These are phyloP conservation scores for Henicopernis longicauda DNA, from an alignment of 2,113 vertebrate species.

Conservation along the genomic window DNA sequence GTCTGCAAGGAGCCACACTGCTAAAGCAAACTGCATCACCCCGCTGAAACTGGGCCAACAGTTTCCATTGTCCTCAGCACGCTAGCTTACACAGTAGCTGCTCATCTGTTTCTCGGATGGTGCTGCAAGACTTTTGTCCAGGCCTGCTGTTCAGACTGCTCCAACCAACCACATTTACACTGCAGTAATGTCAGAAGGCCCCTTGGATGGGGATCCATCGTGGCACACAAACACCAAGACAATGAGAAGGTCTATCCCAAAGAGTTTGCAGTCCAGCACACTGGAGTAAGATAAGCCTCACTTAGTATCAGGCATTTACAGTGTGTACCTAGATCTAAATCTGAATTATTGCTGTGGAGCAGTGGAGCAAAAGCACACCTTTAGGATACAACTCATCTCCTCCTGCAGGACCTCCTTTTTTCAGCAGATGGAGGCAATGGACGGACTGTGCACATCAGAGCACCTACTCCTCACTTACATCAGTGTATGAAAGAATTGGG, in stretches of 20 bases:
- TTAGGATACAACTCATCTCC: not conserved
- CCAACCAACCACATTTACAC: not conserved
- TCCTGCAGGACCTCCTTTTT: not conserved
- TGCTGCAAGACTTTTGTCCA: not conserved
- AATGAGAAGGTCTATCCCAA: not conserved
- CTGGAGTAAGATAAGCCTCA: not conserved
- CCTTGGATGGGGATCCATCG: not conserved
- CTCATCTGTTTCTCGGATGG: not conserved
- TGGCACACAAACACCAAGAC: not conserved
- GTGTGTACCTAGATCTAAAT: not conserved
- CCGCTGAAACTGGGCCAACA: fast-evolving
- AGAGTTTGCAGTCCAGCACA: not conserved
- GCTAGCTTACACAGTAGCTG: not conserved
- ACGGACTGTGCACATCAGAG: not conserved
- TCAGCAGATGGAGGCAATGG: not conserved
- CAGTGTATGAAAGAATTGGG: not conserved
- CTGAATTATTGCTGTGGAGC: not conserved
- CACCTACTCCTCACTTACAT: not conserved
- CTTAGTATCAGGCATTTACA: not conserved
- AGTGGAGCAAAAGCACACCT: not conserved
- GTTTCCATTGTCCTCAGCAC: fast-evolving
- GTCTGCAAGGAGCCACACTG: not conserved
- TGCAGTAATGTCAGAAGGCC: not conserved
- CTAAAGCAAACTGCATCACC: not conserved
- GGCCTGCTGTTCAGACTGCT: not conserved